Conservation (phyloP, 2,888 invertebrate species). For the Lepidocyrtinus sp. region DNA sequence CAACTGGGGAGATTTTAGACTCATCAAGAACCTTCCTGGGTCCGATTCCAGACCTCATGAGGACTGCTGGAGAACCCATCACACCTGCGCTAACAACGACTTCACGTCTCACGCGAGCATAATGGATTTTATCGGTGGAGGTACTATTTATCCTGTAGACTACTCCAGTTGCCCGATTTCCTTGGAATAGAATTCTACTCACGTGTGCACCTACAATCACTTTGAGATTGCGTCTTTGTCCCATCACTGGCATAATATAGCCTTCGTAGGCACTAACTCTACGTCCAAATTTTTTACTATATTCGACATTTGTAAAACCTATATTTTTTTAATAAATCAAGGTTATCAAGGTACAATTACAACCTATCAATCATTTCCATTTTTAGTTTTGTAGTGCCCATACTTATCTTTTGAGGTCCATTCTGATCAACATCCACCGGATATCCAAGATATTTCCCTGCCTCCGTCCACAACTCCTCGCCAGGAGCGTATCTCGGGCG, state of each 20-base stretch:
- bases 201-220: background rate
- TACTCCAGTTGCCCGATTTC: slow-evolving; percentile 33
- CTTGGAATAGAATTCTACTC: background rate
- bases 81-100: slow-evolving; percentile 39
- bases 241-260: slow-evolving; percentile 29
- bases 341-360: too few relatives aligned
- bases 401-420: slow-evolving; percentile 50
- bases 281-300: slow-evolving; percentile 25
- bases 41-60: slow-evolving; percentile 57
- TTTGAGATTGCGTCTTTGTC: slow-evolving; percentile 8
- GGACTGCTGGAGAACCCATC: slow-evolving; percentile 6
- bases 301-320: slow-evolving; percentile 46
- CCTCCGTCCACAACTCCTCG: slow-evolving; percentile 35
- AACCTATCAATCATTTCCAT: too few relatives aligned
- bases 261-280: slow-evolving; percentile 38
- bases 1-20: background rate
- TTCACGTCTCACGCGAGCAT: slow-evolving; percentile 26
- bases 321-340: too few relatives aligned
- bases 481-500: slow-evolving; percentile 44
- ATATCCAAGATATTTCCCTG: slow-evolving; percentile 48
- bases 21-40: background rate
- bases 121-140: background rate
- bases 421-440: slow-evolving; percentile 41
- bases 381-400: background rate
- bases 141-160: background rate